Base-by-base conservation (phyloP, 2,797 vertebrate genomes). In the Eremophila alpestris region DNA sequence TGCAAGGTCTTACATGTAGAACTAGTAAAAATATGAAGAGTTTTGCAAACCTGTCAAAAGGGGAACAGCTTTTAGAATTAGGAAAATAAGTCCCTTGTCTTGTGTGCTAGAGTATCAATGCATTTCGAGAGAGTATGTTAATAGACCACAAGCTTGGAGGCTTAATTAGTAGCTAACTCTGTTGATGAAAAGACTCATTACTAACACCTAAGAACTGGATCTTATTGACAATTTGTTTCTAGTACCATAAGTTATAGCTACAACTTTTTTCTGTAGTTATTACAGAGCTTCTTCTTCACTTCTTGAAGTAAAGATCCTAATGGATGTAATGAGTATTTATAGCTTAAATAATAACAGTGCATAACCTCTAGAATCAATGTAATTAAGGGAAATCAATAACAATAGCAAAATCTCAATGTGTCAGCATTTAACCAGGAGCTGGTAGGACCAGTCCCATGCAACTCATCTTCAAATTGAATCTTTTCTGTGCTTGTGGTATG, bases 341-440 rank as follows among this genome's bases (percentile, higher is more conserved):
- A 94, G 84, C 60, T 96, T 64, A 69, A 86, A 93, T 26, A 71
- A 71, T 83, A 88, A 23, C 29, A 62, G 54, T 63, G 62, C 55
- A 32, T 94, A 90, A 93, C 88, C 88, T 93, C 87, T 93, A 78
- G 71, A 55, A 96, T 97, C 70, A 87, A 91, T 74, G 64, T 89
- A 95, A 95, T 97, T 97, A 96, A 70, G 87, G 74, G 85, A 94
- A 97, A 96, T 97, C 91, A 97, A 93, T 94, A 93, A 86, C n/a
- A 55, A 85, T 51, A 89, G 49, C 59, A 89, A 91, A 96, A 97
- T 94, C n/a, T 46, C 46, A 75, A 23, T 13, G 41, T 56, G 62
- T 91, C 94, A 97, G 83, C 93, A 76, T 94, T 97, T 94, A 48
- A 51, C 48, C 10, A 29, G 52, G 76, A 34, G 49, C 18, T 84